Evolutionary conservation across 2,797 vertebrate genomes (phyloP), one percentile per base, ranked within the genome.

Genomic region (Coregonus ussuriensis): DNA sequence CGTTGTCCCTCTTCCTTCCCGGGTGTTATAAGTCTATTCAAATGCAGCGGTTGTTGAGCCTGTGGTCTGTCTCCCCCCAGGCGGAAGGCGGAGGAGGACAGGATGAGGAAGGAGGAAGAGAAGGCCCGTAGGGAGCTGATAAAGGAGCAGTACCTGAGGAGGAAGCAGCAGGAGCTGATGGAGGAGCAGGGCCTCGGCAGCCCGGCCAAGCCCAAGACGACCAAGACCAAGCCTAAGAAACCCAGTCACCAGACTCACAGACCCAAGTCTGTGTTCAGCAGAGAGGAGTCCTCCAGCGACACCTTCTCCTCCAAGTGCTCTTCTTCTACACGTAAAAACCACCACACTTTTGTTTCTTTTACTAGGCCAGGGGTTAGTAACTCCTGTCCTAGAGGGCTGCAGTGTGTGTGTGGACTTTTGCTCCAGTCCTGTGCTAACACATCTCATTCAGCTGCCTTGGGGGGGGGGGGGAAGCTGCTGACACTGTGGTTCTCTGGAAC

Each of bases 71-170:
- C 16, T 79, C 79, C 25, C 52, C 53, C 0, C 84, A 99, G 98
- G 7, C 96, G 96, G 54, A 99, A 98, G 88, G 97, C 98, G 0
- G 98, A 99, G 82, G 98, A 99, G 78, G 98, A 99, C 0, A 94
- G 97, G 6, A 78, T 96, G 86, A 96, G 97, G 59, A 99, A 99
- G 78, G 98, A 99, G 4, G 98, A 99, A 37, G 98, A 99, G 91
- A 99, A 98, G 84, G 96, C 96, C 0, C 94, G 98, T 16, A 91
- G 97, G 47, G 98, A 99, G 68, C 93, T 99, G 59, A 99, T 99
- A 73, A 99, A 99, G 85, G 98, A 99, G 84, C 97, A 98, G 1
- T 98, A 99, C 82, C 88, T 99, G 69, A 92, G 97, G 72, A 92
- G 95, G 84, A 99, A 99, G 86, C 98, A 99, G 90, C 97, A 97